A percentile compares a stretch with the other conserved stretches of the same genome.
These are phyloP conservation scores for Harpalus rubripes DNA, from an alignment of 2,888 invertebrate genomes.

Conservation along the genomic window DNA sequence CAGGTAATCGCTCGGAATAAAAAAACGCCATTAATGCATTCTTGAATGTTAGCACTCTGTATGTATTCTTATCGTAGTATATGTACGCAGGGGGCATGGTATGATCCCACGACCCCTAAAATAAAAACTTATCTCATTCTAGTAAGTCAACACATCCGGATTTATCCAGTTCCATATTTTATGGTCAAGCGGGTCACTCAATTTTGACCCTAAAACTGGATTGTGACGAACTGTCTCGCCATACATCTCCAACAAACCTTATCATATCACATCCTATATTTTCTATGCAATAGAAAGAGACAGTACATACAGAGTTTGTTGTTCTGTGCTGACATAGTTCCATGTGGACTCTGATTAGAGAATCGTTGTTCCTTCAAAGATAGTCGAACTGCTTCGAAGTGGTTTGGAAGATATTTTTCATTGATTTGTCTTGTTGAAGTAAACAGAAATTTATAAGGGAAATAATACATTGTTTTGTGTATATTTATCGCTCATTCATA, in stretches of 20 bases:
- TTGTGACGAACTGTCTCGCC: conserved; percentile 65
- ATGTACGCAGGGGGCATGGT: conserved; percentile 74
- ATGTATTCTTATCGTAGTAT: not conserved
- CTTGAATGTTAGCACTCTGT: not conserved
- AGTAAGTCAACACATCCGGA: conserved; percentile 77
- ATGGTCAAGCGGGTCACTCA: conserved; percentile 81
- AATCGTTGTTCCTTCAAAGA: not conserved
- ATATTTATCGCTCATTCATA: not conserved
- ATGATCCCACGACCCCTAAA: conserved; percentile 60
- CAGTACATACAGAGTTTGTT: not conserved
- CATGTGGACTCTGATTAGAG: conserved; percentile 5
- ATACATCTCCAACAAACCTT: not conserved
- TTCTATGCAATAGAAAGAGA: not conserved
- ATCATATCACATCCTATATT: not conserved
- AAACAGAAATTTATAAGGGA: not conserved
- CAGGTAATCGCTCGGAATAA: too few species aligned
- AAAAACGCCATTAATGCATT: too few species aligned
- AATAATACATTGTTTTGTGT: not conserved
- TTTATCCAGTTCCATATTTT: conserved; percentile 80
- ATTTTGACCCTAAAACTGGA: conserved; percentile 74
- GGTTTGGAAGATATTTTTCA: not conserved
- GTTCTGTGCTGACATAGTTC: not conserved
- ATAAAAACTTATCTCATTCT: conserved; percentile 21
- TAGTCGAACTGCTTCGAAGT: not conserved
- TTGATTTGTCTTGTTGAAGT: not conserved